Percentiles rank a stretch among this genome's conserved stretches.
phyloP scores from a whole-genome alignment of 1,140 invertebrate species.

The Leucophenga varia region DNA sequence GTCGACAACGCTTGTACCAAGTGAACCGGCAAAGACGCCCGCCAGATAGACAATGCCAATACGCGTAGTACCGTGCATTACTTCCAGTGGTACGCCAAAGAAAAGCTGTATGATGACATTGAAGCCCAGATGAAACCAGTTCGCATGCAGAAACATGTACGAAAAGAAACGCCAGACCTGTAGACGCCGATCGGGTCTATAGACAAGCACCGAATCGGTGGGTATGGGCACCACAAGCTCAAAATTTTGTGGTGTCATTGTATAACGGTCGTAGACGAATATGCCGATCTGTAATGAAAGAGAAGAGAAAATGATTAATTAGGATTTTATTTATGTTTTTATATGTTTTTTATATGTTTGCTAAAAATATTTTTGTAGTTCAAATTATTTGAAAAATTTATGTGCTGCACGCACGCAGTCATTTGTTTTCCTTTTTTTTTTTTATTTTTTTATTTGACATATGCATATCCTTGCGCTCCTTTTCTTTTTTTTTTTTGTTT shows the following conservation, averaged over 20 bases:
- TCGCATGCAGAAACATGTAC: slow-evolving; percentile 94
- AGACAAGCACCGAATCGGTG: slow-evolving; percentile 90
- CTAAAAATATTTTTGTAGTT: too few species aligned
- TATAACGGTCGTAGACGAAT: slow-evolving; percentile 79
- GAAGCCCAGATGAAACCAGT: slow-evolving; percentile 95
- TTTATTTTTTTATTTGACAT: too few species aligned
- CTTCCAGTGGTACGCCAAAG: slow-evolving; percentile 90
- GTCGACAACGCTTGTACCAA: slow-evolving; percentile 91
- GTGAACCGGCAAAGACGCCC: slow-evolving; percentile 88
- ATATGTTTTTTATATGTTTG: too few species aligned
- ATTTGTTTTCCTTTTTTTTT: too few species aligned
- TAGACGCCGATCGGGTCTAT: slow-evolving; percentile 84
- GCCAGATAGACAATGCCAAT: slow-evolving; percentile 91
- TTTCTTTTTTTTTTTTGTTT: too few species aligned
- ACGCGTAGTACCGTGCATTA: slow-evolving; percentile 89
- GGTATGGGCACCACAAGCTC: slow-evolving; percentile 81
- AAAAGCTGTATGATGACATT: slow-evolving; percentile 90
- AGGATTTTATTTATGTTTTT: too few species aligned
- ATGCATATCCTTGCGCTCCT: too few species aligned
- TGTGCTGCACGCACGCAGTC: neutral
- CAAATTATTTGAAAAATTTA: too few species aligned
- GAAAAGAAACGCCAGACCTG: slow-evolving; percentile 94
- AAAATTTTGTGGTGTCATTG: slow-evolving; percentile 62
- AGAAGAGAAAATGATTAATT: slow-evolving; percentile 10
- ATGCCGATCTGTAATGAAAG: slow-evolving; percentile 76